A percentile compares a stretch with the other conserved stretches of the same genome.
These are phyloP conservation scores for Unio delphinus DNA, from an alignment of 2,888 invertebrate genomes.

Conservation along the genomic window DNA sequence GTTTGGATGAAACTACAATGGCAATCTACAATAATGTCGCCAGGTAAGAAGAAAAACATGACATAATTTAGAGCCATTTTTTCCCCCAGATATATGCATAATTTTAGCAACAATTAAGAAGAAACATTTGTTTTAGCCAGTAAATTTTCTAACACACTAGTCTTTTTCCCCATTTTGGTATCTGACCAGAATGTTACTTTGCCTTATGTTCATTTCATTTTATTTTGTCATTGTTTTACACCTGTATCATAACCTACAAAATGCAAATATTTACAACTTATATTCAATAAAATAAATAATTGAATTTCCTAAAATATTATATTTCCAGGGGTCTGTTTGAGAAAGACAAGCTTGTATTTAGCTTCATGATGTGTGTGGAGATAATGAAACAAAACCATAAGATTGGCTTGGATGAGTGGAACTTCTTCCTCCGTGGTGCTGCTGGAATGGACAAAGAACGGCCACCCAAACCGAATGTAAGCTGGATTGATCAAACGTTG, in stretches of 20 bases:
- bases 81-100: neutral
- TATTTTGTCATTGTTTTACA: neutral
- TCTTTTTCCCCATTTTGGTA: too few species aligned
- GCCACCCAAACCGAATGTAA: constrained; percentile 74
- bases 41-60: constrained; percentile 45
- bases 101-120: neutral
- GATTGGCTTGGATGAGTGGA: constrained; percentile 80
- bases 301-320: neutral
- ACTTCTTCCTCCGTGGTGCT: constrained; percentile 84
- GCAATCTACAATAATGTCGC: constrained; percentile 71
- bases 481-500: constrained; percentile 76
- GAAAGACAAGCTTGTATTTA: constrained; percentile 72
- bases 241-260: neutral
- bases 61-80: neutral
- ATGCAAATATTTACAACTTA: too few species aligned
- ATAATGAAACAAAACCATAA: constrained; percentile 79
- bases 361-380: constrained; percentile 83
- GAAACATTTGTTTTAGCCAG: neutral
- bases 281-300: neutral
- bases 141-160: too few species aligned
- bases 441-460: constrained; percentile 61
- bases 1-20: constrained; percentile 66
- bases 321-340: constrained; percentile 70
- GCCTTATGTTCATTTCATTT: neutral
- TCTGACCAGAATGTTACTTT: too few species aligned